Conservation (phyloP, 2,113 vertebrate genomes). For the Pterocles gutturalis region DNA sequence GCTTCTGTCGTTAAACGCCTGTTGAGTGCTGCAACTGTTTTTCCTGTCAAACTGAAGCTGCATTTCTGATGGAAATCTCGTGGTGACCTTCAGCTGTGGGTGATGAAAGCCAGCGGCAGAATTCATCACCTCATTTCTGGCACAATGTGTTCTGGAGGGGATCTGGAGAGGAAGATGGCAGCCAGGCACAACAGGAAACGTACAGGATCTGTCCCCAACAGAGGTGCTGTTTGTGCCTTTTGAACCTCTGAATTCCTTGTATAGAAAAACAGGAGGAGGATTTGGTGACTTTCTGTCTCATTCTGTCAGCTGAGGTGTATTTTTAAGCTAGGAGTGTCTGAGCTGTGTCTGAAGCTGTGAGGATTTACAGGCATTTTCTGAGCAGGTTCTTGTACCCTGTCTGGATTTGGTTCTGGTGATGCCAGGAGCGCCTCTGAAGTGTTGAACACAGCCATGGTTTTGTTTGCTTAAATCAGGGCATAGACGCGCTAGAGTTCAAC, state of each 20-base stretch:
- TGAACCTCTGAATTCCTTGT: background rate
- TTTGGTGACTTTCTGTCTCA: background rate
- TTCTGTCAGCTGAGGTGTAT: background rate
- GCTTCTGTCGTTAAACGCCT: background rate
- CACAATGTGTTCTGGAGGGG: background rate
- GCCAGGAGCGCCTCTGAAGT: no score
- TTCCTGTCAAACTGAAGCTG: background rate
- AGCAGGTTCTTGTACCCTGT: background rate
- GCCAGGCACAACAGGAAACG: background rate
- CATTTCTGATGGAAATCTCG: background rate
- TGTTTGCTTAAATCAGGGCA: background rate
- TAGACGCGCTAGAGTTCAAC: background rate
- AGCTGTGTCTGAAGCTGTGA: background rate
- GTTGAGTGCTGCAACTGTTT: background rate
- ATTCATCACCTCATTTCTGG: background rate
- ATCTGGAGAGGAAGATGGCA: background rate
- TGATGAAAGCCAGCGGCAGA: background rate
- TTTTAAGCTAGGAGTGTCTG: background rate
- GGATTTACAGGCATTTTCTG: background rate
- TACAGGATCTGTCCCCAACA: background rate
- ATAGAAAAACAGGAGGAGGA: background rate
- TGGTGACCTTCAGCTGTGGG: background rate
- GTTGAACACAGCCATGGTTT: accelerated
- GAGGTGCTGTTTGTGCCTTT: background rate
- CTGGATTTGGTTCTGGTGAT: background rate